phyloP scores from a whole-genome alignment of 2,113 vertebrate genomes.

The Vimba vimba region DNA sequence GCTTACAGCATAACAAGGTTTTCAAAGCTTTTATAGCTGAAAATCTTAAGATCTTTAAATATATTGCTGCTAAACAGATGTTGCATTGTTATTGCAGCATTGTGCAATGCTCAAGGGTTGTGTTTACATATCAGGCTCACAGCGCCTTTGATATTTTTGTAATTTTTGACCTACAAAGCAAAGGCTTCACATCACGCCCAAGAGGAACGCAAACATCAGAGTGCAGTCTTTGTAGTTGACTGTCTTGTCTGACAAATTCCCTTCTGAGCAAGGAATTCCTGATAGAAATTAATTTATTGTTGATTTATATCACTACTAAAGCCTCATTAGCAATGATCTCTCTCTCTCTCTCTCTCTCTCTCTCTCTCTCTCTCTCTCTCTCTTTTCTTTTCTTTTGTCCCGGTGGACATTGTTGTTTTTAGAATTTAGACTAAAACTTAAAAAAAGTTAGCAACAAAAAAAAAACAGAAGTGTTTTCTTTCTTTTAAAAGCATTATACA shows the following conservation, averaged over 20 bases:
- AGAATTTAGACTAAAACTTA: neutral
- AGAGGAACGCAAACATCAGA: neutral
- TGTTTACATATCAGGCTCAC: neutral
- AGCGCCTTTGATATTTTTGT: constrained; percentile 13
- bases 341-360: neutral
- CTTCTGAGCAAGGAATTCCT: neutral
- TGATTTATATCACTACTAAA: neutral
- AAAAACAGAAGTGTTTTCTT: neutral
- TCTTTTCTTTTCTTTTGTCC: neutral
- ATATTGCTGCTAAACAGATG: neutral
- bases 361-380: neutral
- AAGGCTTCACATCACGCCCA: constrained; percentile 15
- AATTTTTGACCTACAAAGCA: constrained; percentile 24
- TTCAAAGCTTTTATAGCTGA: neutral
- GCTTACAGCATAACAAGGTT: neutral
- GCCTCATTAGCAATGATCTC: neutral
- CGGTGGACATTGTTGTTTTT: constrained; percentile 43
- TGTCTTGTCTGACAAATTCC: constrained; percentile 7
- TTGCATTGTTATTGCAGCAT: constrained; percentile 24
- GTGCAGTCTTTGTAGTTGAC: constrained; percentile 7
- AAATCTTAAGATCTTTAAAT: neutral
- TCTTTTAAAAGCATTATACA: neutral
- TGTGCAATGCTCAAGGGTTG: neutral
- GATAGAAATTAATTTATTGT: neutral
- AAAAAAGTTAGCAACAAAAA: neutral